Conservation (phyloP, 2,113 vertebrate genomes). For the Solenodon paradoxus region DNA sequence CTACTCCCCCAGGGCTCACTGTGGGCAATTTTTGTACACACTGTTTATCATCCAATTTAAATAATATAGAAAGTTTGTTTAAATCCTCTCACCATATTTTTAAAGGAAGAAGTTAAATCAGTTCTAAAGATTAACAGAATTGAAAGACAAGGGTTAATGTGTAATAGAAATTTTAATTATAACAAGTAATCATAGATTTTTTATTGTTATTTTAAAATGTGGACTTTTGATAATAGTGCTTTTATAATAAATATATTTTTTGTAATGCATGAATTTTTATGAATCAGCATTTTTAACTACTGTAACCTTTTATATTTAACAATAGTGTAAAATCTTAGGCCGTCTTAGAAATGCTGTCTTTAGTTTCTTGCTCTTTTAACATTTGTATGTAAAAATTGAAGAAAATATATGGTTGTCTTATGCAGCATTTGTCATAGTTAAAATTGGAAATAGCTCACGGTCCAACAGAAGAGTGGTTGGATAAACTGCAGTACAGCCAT, state of each 20-base stretch:
- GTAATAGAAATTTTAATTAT: background rate
- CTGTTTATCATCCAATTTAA: background rate
- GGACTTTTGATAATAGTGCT: background rate
- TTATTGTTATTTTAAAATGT: background rate
- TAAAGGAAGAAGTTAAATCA: background rate
- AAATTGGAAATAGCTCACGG: background rate
- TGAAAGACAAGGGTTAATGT: background rate
- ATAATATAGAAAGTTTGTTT: background rate
- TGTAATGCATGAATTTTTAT: too few species aligned
- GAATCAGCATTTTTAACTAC: background rate
- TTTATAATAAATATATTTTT: background rate
- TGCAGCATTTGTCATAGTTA: background rate
- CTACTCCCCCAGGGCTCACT: too few species aligned
- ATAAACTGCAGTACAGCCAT: background rate
- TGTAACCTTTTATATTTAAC: background rate
- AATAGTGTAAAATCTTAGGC: background rate
- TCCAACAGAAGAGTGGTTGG: background rate
- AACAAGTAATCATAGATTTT: background rate
- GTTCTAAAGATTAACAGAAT: background rate
- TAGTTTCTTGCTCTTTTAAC: background rate
- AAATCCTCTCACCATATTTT: background rate
- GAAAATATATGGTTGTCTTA: background rate
- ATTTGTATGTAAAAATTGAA: background rate
- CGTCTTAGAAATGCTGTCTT: background rate
- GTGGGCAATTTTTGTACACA: background rate